Conservation (phyloP, 2,888 invertebrate species). For the Zonitis immaculata region DNA sequence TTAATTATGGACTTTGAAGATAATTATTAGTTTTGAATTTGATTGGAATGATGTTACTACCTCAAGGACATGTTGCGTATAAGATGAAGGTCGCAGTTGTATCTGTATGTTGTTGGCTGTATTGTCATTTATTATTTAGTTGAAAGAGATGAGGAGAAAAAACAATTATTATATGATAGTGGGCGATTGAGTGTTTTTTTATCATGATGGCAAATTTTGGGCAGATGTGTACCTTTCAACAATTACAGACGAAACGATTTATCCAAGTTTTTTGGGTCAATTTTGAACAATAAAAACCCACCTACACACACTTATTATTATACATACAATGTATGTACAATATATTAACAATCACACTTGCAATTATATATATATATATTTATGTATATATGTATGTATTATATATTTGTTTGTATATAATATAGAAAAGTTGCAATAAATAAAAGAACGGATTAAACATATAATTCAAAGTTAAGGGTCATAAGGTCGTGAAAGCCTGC, state of each 20-base stretch:
- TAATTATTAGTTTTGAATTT: not conserved
- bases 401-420: not conserved
- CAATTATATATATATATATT: not conserved
- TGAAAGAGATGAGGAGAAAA: not conserved
- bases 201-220: conserved; percentile 8
- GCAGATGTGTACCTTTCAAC: conserved; percentile 18
- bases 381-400: not conserved
- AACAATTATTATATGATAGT: not conserved
- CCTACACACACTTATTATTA: conserved; percentile 23
- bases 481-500: conserved; percentile 26
- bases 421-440: conserved; percentile 21
- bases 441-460: conserved; percentile 31
- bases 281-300: conserved; percentile 31
- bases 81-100: not conserved
- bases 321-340: not conserved
- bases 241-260: conserved; percentile 20
- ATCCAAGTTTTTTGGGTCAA: conserved; percentile 31
- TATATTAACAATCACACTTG: conserved; percentile 7
- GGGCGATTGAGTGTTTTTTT: not conserved
- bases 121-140: not conserved
- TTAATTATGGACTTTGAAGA: not conserved
- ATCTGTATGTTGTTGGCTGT: too few species aligned
- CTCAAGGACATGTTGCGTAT: not conserved
- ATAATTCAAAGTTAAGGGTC: conserved; percentile 29
- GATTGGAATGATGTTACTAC: not conserved